A percentile compares a stretch with the other conserved stretches of the same genome.
phyloP scores from a whole-genome alignment of 1,140 invertebrate genomes.

The Calliphora vicina region DNA sequence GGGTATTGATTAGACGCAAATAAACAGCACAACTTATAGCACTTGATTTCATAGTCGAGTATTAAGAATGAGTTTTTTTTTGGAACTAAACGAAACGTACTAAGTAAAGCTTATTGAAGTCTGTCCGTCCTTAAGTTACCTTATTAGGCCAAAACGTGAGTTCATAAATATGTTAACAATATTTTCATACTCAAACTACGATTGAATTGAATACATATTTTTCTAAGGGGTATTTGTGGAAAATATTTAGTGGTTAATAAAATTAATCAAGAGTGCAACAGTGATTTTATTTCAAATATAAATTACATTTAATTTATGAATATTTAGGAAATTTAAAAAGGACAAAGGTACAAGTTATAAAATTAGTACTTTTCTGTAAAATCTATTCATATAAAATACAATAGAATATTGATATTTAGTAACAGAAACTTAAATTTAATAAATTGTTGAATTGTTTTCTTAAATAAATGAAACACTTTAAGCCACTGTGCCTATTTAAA shows the following conservation, averaged over 20 bases:
- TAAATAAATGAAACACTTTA: no score
- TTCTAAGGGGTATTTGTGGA: neutral
- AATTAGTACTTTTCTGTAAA: no score
- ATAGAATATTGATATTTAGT: no score
- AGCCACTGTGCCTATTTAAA: no score
- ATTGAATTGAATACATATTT: neutral
- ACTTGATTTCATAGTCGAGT: neutral
- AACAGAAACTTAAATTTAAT: no score
- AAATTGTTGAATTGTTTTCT: no score
- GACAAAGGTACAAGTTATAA: no score
- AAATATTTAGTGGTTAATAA: neutral
- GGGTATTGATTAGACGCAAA: neutral
- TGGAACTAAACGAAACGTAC: neutral
- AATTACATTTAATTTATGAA: no score
- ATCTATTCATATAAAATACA: no score
- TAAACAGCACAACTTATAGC: neutral
- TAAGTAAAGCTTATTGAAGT: neutral
- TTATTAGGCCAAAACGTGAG: constrained; percentile 41
- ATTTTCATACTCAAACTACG: no score
- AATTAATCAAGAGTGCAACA: neutral
- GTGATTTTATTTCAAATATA: neutral
- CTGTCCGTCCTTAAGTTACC: constrained; percentile 16
- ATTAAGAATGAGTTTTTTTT: neutral
- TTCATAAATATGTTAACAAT: constrained; percentile 42
- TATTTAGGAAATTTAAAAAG: no score